Conservation (phyloP, 2,113 vertebrate species). For the Heliornis fulica region DNA sequence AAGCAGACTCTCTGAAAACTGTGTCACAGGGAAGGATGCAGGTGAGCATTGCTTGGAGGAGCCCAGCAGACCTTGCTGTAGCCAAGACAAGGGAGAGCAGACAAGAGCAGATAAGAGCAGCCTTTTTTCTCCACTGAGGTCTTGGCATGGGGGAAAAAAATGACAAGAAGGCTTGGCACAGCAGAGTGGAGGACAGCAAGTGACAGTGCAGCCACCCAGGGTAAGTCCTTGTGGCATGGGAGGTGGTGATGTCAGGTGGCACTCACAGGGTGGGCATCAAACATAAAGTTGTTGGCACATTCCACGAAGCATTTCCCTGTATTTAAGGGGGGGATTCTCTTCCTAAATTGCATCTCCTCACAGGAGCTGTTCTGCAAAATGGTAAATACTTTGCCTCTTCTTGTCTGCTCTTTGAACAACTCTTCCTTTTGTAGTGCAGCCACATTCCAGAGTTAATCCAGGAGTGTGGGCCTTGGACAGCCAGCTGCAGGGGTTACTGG, state of each 20-base stretch:
- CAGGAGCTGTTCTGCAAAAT: background rate
- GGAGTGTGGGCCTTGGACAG: background rate
- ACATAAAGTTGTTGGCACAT: background rate
- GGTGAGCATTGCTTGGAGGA: background rate
- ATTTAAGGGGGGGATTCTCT: background rate
- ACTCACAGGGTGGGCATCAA: background rate
- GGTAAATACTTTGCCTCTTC: background rate
- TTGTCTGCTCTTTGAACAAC: background rate
- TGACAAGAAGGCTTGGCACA: fast-evolving
- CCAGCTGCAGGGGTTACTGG: background rate
- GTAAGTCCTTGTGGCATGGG: background rate
- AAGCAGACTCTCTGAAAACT: background rate
- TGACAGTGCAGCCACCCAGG: fast-evolving
- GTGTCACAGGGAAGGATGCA: background rate
- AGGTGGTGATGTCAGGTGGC: too few relatives aligned
- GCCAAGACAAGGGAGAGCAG: background rate
- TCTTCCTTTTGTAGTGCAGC: background rate
- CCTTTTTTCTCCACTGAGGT: background rate
- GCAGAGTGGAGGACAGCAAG: background rate
- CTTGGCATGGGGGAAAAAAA: background rate
- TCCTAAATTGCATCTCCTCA: background rate
- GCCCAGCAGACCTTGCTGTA: background rate
- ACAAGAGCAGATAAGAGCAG: background rate
- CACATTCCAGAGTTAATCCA: fast-evolving
- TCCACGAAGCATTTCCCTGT: background rate